These are phyloP conservation scores for Ceuthmochares aereus DNA, from an alignment of 2,113 vertebrate genomes.

Conservation along the genomic window DNA sequence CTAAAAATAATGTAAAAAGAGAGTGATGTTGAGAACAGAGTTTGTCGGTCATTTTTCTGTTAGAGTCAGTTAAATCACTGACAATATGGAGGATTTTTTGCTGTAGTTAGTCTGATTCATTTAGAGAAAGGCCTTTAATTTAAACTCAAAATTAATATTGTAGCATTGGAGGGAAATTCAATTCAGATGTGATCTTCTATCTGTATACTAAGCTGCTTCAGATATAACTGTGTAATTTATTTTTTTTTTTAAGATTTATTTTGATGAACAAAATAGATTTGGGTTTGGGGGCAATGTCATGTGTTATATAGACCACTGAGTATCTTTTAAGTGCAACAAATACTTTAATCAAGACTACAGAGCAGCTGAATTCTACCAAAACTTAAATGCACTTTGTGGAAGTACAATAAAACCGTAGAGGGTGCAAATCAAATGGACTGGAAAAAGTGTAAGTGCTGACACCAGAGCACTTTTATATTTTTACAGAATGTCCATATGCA, in stretches of 20 bases:
- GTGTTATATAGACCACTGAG: constrained; percentile 70
- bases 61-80: constrained; percentile 57
- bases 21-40: background rate
- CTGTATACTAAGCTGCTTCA: constrained; percentile 58
- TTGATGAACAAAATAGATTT: constrained; percentile 73
- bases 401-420: constrained; percentile 58
- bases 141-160: constrained; percentile 61
- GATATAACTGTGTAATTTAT: constrained; percentile 45
- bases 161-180: constrained; percentile 43
- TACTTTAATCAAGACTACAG: constrained; percentile 67
- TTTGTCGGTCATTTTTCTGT: constrained; percentile 40
- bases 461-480: constrained; percentile 9
- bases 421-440: constrained; percentile 59
- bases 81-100: constrained; percentile 63
- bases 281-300: constrained; percentile 49
- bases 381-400: constrained; percentile 71
- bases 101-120: constrained; percentile 63
- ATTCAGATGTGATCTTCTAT: constrained; percentile 45
- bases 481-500: background rate
- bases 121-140: constrained; percentile 66
- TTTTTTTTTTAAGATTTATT: constrained; percentile 64
- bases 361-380: constrained; percentile 73
- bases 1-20: background rate
- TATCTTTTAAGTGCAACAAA: constrained; percentile 71
- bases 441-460: background rate